Evolutionary conservation across 2,113 vertebrate genomes (phyloP).

Genomic region (Forbesichthys agassizii): DNA sequence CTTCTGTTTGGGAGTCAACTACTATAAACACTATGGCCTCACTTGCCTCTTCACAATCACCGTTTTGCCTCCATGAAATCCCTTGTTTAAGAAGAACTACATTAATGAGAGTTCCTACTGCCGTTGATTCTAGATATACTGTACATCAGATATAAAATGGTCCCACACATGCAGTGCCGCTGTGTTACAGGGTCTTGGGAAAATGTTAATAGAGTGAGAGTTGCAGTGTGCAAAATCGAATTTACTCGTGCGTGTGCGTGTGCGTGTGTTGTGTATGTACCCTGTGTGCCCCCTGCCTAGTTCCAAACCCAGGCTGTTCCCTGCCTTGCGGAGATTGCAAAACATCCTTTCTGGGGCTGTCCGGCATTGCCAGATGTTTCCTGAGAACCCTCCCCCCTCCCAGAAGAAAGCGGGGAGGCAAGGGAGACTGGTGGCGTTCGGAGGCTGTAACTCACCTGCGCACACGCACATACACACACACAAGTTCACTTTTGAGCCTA

Average conservation of each 20-base stretch:
- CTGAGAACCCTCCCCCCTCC: conserved; percentile 60
- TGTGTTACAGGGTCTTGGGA: neutral
- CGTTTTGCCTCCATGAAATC: no score
- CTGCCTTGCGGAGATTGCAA: conserved; percentile 84
- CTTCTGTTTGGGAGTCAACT: no score
- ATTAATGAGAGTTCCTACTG: no score
- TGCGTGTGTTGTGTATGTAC: conserved; percentile 41
- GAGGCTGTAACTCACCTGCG: conserved; percentile 14
- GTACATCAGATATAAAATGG: no score
- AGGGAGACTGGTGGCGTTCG: conserved; percentile 36
- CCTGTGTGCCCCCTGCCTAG: conserved; percentile 33
- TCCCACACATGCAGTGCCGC: neutral
- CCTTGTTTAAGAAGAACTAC: no score
- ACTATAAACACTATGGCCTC: no score
- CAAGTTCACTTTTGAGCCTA: neutral
- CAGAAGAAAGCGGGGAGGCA: conserved; percentile 31
- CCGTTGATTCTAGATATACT: neutral
- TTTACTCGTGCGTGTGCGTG: neutral
- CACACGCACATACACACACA: neutral
- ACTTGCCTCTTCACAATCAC: no score
- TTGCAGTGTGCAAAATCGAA: no score
- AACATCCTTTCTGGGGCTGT: conserved; percentile 86
- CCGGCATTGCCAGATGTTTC: conserved; percentile 85
- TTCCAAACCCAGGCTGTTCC: conserved; percentile 71
- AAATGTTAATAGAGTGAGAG: no score